A percentile compares a stretch with the other conserved stretches of the same genome.
phyloP scores from a whole-genome alignment of 2,888 invertebrate genomes.

The Diabrotica balteata region DNA sequence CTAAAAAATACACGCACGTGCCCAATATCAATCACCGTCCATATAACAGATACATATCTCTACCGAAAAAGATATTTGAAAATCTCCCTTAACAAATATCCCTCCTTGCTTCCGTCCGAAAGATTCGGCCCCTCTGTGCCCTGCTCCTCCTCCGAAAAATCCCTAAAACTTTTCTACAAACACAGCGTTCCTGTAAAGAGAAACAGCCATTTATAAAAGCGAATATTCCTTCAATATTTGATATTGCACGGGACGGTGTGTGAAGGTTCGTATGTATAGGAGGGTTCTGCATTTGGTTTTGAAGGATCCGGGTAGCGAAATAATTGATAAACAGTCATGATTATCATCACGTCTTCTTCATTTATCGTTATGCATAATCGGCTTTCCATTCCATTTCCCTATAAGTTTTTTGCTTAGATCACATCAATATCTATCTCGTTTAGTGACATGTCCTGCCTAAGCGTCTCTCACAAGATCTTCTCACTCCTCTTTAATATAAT shows the following conservation, averaged over 20 bases:
- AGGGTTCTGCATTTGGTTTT: neutral
- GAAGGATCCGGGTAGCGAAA: neutral
- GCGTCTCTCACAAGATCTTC: too few relatives aligned
- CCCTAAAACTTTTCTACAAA: slow-evolving; percentile 23
- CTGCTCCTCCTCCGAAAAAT: neutral
- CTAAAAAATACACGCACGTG: slow-evolving; percentile 15
- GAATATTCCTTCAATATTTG: slow-evolving; percentile 58
- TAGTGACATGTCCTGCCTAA: too few relatives aligned
- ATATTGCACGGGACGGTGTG: slow-evolving; percentile 47
- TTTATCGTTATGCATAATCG: too few relatives aligned
- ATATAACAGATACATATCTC: slow-evolving; percentile 21
- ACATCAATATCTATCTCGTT: too few relatives aligned
- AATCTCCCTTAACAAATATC: slow-evolving; percentile 23
- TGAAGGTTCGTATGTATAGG: slow-evolving; percentile 13
- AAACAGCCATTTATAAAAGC: slow-evolving; percentile 35
- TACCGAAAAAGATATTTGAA: slow-evolving; percentile 15
- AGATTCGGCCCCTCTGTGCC: neutral
- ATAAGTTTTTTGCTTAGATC: neutral
- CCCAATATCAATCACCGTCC: slow-evolving; percentile 19
- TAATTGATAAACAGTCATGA: neutral
- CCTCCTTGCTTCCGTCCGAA: neutral
- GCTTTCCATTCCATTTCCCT: too few relatives aligned
- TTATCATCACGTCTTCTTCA: slow-evolving; percentile 1
- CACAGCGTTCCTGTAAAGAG: slow-evolving; percentile 19
- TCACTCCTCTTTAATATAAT: too few relatives aligned